phyloP scores from a whole-genome alignment of 2,888 invertebrate genomes.

The Thecocarcelia acutangulata region DNA sequence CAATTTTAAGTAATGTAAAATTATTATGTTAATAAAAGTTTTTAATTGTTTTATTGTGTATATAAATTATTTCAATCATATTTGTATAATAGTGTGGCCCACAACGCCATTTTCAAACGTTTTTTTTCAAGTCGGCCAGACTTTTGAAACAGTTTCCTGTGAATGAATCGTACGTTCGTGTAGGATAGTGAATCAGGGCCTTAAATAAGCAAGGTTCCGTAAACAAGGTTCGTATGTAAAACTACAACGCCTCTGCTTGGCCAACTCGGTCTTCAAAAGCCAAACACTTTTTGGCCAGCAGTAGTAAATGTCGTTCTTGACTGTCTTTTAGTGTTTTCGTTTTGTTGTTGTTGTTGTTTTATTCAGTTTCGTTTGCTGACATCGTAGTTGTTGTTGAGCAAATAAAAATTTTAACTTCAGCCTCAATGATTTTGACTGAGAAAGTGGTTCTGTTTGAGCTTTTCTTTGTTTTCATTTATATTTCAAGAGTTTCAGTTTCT shows the following conservation, averaged over 20 bases:
- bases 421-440: conserved; percentile 67
- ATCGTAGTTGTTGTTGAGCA: conserved; percentile 34
- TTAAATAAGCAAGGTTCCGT: too few relatives aligned
- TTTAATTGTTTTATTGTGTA: too few relatives aligned
- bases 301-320: conserved; percentile 62
- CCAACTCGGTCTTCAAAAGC: conserved; percentile 36
- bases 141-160: too few relatives aligned
- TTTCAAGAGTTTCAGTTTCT: conserved; percentile 56
- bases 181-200: too few relatives aligned
- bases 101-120: too few relatives aligned
- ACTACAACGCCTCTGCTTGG: conserved; percentile 35
- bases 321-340: conserved; percentile 54
- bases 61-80: too few relatives aligned
- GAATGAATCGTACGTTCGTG: too few relatives aligned
- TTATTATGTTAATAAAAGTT: too few relatives aligned
- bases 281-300: conserved; percentile 44
- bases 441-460: conserved; percentile 63
- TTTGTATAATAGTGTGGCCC: too few relatives aligned
- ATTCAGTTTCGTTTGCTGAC: conserved; percentile 24
- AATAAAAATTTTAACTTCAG: conserved; percentile 53
- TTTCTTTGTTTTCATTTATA: conserved; percentile 2
- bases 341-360: conserved; percentile 9
- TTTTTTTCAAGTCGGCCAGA: too few relatives aligned
- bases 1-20: too few relatives aligned
- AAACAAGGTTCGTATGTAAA: too few relatives aligned